phyloP scores from a whole-genome alignment of 1,140 invertebrate species.

The Aphelinus atriplicis region DNA sequence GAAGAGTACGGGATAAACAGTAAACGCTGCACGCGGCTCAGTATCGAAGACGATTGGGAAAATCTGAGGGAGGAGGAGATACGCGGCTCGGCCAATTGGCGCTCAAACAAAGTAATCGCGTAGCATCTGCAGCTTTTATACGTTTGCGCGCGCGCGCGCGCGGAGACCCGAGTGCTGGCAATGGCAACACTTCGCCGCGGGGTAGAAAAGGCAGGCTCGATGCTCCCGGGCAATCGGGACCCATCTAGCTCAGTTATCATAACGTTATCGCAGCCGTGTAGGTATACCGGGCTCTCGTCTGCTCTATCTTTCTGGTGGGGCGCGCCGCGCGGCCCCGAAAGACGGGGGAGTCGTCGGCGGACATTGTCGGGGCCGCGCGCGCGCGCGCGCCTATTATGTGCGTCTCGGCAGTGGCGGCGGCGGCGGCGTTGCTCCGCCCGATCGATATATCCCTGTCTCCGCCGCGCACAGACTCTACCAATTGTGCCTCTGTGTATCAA shows the following conservation, averaged over 20 bases:
- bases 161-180: no score
- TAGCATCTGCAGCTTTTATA: no score
- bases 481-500: background rate
- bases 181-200: no score
- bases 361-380: background rate
- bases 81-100: no score
- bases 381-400: background rate
- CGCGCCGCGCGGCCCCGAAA: no score
- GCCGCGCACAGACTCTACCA: constrained; percentile 2
- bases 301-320: background rate
- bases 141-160: no score
- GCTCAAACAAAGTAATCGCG: no score
- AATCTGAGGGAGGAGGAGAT: no score
- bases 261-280: constrained; percentile 7
- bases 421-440: background rate
- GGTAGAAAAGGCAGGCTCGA: no score
- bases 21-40: no score
- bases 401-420: background rate
- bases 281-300: background rate
- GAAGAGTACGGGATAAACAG: no score
- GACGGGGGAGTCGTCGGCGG: background rate
- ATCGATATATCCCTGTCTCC: constrained; percentile 15
- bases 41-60: no score
- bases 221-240: background rate
- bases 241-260: constrained; percentile 20